Evolutionary conservation across 2,888 invertebrate species (phyloP).

Genomic region (Tridacna crocea): DNA sequence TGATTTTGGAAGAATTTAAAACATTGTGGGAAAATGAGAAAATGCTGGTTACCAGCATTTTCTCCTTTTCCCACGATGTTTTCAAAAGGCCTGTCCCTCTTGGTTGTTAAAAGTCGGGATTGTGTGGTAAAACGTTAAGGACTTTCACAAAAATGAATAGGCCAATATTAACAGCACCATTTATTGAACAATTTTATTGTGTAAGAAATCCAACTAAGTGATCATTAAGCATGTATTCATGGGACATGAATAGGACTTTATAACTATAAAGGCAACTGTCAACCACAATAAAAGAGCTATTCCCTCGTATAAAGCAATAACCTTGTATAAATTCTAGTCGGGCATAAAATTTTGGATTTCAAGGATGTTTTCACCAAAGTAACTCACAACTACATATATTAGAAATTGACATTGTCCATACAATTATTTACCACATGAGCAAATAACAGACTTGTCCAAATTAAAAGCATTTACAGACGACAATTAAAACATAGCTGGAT

Average conservation of each 20-base stretch:
- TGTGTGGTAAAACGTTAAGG: not conserved
- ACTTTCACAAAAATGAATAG: not conserved
- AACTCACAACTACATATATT: too few species aligned
- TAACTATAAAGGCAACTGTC: not conserved
- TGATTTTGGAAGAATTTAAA: not conserved
- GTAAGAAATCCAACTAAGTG: not conserved
- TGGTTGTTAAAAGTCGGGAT: too few species aligned
- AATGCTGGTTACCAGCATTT: not conserved
- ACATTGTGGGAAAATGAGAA: conserved; percentile 4
- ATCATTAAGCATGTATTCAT: not conserved
- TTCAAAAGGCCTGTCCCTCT: not conserved
- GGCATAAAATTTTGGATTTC: too few species aligned
- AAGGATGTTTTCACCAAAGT: too few species aligned
- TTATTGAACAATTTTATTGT: not conserved
- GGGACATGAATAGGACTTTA: not conserved
- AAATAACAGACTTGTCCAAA: too few species aligned
- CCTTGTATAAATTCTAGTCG: too few species aligned
- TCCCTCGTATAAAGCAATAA: too few species aligned
- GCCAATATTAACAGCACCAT: not conserved
- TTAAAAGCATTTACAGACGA: too few species aligned
- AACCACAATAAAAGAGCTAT: not conserved
- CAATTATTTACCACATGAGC: not conserved
- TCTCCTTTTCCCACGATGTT: not conserved
- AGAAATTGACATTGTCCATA: too few species aligned
- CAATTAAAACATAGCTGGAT: too few species aligned